Evolutionary conservation across 37 sponge, comb jelly and placozoan species (phyloP).

Genomic region (Chondrosia reniformis): DNA sequence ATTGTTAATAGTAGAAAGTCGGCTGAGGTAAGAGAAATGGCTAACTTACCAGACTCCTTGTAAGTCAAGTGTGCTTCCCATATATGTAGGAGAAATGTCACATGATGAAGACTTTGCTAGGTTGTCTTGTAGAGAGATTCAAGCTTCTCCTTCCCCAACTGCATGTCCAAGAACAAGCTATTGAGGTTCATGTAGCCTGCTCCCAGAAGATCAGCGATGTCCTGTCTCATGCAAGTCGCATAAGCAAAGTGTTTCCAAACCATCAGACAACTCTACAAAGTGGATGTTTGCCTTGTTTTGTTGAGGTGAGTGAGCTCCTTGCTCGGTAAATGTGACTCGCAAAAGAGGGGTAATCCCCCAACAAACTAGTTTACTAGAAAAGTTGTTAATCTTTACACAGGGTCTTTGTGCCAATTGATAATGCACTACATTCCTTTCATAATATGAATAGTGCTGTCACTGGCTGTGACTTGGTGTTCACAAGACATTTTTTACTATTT

Average conservation of each 20-base stretch:
- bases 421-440: too few relatives aligned
- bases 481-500: too few relatives aligned
- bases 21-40: conserved; percentile 47
- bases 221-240: conserved; percentile 65
- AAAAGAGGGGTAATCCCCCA: too few relatives aligned
- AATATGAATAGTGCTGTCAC: too few relatives aligned
- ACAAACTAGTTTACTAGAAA: too few relatives aligned
- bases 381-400: too few relatives aligned
- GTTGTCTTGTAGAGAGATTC: conserved; percentile 41
- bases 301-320: conserved; percentile 49
- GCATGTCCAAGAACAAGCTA: not conserved
- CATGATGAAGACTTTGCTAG: conserved; percentile 31
- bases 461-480: too few relatives aligned
- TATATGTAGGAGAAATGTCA: conserved; percentile 28
- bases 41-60: not conserved
- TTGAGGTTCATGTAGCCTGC: conserved; percentile 34
- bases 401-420: too few relatives aligned
- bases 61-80: not conserved
- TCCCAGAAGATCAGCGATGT: conserved; percentile 50
- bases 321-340: not conserved
- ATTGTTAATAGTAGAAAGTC: conserved; percentile 43
- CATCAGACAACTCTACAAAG: conserved; percentile 65
- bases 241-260: conserved; percentile 74
- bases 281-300: conserved; percentile 67
- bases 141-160: conserved; percentile 33